Evolutionary conservation across 2,888 invertebrate species (phyloP), one percentile per base, ranked within the genome.

Genomic region (Leptinotarsa rubiginosa): DNA sequence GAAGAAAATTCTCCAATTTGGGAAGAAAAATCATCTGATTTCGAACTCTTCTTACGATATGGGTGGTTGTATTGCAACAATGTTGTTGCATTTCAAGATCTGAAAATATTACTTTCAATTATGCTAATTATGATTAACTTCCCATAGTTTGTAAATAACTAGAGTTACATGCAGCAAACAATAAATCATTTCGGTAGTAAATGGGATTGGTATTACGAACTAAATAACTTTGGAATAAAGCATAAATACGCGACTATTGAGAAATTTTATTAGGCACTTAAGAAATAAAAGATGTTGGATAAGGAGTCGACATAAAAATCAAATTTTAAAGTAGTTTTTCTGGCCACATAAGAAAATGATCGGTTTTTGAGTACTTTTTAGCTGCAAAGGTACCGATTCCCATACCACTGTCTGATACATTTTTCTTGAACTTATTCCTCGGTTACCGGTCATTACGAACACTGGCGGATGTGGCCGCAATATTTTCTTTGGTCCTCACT

Each of bases 181-280:
- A 52, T 52, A 52, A 52, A 52, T 52, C 52, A 52, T 18, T n/a
- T 52, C 18, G 52, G 52, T 52, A 52, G 52, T 52, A 18, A 52
- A 52, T 52, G 18, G 52, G 18, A 18, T 18, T 52, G 50, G 50
- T 52, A 52, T 18, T 18, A 52, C 13, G 52, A 52, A 52, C 18
- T 18, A 52, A 18, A 52, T 52, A 10, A 52, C 18, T 52, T 52
- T 18, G 10, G 5, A 52, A 52, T 52, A 18, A 52, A 52, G 18
- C 10, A 52, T 18, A 52, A 52, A 52, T 52, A 52, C 52, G 52
- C 18, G 18, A n/a, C 52, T 52, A 18, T 52, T 52, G 52, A 52
- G 12, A 52, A 18, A 1, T 18, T 52, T 52, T 18, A 52, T 52
- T 52, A 52, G 52, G 52, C 52, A 52, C 52, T 52, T 52, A 52